These are phyloP conservation scores for Sander vitreus DNA, from an alignment of 2,113 vertebrate genomes.

Conservation along the genomic window DNA sequence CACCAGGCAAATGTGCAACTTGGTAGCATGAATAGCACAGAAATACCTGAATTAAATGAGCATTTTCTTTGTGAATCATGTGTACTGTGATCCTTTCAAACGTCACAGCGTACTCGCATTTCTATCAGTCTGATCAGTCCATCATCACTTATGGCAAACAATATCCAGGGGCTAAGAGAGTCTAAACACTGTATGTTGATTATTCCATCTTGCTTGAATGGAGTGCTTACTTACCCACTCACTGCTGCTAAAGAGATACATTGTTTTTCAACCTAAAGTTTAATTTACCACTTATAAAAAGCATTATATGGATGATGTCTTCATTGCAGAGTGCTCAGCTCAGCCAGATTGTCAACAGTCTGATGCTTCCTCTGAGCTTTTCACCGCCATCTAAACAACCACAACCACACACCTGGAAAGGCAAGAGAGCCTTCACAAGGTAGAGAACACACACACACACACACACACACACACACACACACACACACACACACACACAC, in stretches of 20 bases:
- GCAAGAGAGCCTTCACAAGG: slow-evolving; percentile 86
- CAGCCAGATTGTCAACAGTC: slow-evolving; percentile 92
- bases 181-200: background rate
- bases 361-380: slow-evolving; percentile 89
- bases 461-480: background rate
- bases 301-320: slow-evolving; percentile 13
- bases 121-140: background rate
- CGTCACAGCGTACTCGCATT: background rate
- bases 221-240: background rate
- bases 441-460: slow-evolving; percentile 64
- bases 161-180: background rate
- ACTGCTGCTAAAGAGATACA: background rate
- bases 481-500: too few species aligned
- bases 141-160: background rate
- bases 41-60: background rate
- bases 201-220: background rate
- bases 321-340: slow-evolving; percentile 92
- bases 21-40: background rate
- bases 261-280: background rate
- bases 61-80: too few species aligned
- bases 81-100: background rate
- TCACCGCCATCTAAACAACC: slow-evolving; percentile 86
- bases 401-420: slow-evolving; percentile 74
- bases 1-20: background rate
- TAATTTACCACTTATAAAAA: background rate